Percentiles rank a stretch among this genome's conserved stretches.
Evolutionary conservation across 2,797 vertebrate genomes (phyloP).

Genomic region (Gambelia wislizenii): DNA sequence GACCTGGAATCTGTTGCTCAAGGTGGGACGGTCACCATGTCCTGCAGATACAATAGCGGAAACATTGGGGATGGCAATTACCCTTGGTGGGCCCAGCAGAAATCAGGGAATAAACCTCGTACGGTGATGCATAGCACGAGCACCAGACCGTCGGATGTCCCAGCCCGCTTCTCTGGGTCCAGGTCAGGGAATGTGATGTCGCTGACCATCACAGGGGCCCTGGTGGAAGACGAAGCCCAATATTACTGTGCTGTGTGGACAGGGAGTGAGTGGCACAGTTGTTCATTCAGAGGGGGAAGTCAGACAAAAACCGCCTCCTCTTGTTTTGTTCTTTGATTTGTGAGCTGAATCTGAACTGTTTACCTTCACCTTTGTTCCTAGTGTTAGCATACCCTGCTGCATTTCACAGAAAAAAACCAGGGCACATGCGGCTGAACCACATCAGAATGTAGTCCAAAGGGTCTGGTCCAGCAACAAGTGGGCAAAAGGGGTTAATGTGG

Average conservation of each 20-base stretch:
- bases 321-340: too few species aligned
- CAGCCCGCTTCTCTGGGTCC: background rate
- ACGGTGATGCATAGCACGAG: background rate
- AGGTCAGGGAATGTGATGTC: conserved; percentile 14
- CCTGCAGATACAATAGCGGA: conserved; percentile 5
- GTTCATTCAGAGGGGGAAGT: background rate
- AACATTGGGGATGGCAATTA: background rate
- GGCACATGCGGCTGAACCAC: too few species aligned
- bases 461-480: too few species aligned
- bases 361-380: too few species aligned
- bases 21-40: background rate
- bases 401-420: too few species aligned
- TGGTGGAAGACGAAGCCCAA: background rate
- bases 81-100: conserved; percentile 9
- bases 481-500: too few species aligned
- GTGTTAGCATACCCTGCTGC: too few species aligned
- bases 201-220: background rate
- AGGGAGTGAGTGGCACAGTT: background rate
- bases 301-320: background rate
- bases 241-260: background rate
- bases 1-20: background rate
- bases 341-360: too few species aligned
- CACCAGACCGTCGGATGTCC: background rate
- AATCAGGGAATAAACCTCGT: background rate
- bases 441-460: too few species aligned